These are phyloP conservation scores for Palythoa grandis DNA, from an alignment of 92 coral and sea anemone genomes.

Conservation along the genomic window DNA sequence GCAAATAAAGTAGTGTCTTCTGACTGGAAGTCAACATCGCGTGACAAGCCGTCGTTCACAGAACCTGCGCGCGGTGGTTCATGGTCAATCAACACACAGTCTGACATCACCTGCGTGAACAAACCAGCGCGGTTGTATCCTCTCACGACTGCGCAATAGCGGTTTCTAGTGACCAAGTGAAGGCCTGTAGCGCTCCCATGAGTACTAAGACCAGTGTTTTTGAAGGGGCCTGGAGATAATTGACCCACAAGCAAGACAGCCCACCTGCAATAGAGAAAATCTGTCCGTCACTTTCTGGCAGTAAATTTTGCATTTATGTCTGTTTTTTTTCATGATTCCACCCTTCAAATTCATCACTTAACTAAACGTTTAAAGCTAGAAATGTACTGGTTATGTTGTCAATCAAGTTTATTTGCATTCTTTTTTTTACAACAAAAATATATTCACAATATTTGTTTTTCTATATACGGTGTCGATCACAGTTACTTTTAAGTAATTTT, in stretches of 20 bases:
- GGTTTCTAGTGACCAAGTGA: slow-evolving; percentile 75
- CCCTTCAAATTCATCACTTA: too few species aligned
- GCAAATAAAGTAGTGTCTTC: slow-evolving; percentile 68
- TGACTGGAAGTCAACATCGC: slow-evolving; percentile 88
- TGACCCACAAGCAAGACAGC: slow-evolving; percentile 65
- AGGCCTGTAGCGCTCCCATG: slow-evolving; percentile 62
- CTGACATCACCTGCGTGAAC: slow-evolving; percentile 68
- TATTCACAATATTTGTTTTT: too few species aligned
- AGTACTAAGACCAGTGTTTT: slow-evolving; percentile 60
- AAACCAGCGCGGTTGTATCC: slow-evolving; percentile 90
- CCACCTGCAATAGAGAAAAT: slow-evolving; percentile 44
- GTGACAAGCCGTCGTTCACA: slow-evolving; percentile 83
- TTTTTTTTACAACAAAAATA: too few species aligned
- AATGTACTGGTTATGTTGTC: too few species aligned
- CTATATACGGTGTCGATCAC: too few species aligned
- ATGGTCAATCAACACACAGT: slow-evolving; percentile 93
- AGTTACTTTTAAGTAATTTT: too few species aligned
- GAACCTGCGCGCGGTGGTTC: slow-evolving; percentile 83
- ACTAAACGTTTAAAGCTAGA: too few species aligned
- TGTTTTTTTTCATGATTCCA: too few species aligned
- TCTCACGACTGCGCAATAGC: slow-evolving; percentile 90
- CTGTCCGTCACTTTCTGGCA: neutral
- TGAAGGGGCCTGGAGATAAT: slow-evolving; percentile 65
- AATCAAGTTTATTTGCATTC: too few species aligned
- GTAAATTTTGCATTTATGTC: neutral